Percentiles rank a stretch among this genome's conserved stretches.
These are phyloP conservation scores for Sycophila texana DNA, from an alignment of 2,888 invertebrate genomes.

Conservation along the genomic window DNA sequence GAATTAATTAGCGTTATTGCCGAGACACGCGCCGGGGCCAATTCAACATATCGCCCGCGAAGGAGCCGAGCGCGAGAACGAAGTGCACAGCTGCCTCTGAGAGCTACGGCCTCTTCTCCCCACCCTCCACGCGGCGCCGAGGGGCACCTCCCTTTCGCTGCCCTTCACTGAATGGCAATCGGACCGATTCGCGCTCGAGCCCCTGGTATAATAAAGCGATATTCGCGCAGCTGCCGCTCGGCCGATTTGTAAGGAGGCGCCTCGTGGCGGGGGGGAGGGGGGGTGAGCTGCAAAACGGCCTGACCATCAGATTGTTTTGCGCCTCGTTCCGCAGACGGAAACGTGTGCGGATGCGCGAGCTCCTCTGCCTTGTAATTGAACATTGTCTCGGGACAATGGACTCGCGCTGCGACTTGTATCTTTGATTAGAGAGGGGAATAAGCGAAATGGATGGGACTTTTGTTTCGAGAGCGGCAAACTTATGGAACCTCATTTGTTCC, in stretches of 20 bases:
- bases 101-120: slow-evolving; percentile 36
- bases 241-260: no score
- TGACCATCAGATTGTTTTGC: slow-evolving; percentile 21
- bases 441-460: no score
- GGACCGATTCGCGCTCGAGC: not conserved
- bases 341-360: not conserved
- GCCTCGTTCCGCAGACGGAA: not conserved
- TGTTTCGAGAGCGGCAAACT: no score
- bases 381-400: slow-evolving; percentile 26
- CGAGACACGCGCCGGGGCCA: slow-evolving; percentile 39
- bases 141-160: not conserved
- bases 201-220: slow-evolving; percentile 67
- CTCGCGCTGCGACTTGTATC: slow-evolving; percentile 1
- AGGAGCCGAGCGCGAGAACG: slow-evolving; percentile 43
- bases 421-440: not conserved
- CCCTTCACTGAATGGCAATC: slow-evolving; percentile 2
- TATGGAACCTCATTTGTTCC: no score
- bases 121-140: not conserved
- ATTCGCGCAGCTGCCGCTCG: slow-evolving; percentile 39
- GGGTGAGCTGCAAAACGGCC: not conserved
- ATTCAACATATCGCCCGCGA: slow-evolving; percentile 59
- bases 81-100: slow-evolving; percentile 62
- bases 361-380: slow-evolving; percentile 23
- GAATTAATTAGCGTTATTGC: slow-evolving; percentile 47
- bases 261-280: no score